These are phyloP conservation scores for Nasonia oneida DNA, from an alignment of 2,888 invertebrate species.

Conservation along the genomic window DNA sequence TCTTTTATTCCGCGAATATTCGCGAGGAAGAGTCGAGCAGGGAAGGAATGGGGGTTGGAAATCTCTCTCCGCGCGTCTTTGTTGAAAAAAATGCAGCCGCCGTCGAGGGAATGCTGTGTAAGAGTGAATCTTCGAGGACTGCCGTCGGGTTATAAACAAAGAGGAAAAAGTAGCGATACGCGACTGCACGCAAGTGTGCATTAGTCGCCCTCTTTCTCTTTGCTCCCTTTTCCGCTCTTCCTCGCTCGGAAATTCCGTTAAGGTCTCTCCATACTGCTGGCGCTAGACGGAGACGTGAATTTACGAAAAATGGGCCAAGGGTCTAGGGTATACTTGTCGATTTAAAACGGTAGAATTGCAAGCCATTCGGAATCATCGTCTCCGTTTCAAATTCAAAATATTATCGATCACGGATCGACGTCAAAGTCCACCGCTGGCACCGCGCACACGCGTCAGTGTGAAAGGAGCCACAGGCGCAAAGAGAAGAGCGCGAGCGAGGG, in stretches of 20 bases:
- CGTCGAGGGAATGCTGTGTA: slow-evolving; percentile 30
- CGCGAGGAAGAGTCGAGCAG: slow-evolving; percentile 17
- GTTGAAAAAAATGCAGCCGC: slow-evolving; percentile 21
- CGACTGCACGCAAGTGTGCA: slow-evolving; percentile 37
- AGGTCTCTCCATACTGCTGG: slow-evolving; percentile 18
- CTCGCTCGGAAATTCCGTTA: neutral
- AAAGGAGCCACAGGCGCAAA: slow-evolving; percentile 34
- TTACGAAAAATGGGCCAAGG: neutral
- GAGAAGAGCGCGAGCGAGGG: slow-evolving; percentile 36
- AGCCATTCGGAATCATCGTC: neutral
- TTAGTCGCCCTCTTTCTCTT: slow-evolving; percentile 21
- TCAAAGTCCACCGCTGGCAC: neutral
- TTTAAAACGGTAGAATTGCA: neutral
- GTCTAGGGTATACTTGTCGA: neutral
- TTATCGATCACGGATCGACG: neutral
- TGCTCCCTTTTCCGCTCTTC: neutral
- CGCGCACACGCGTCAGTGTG: slow-evolving; percentile 23
- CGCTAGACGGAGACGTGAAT: neutral
- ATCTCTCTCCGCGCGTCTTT: slow-evolving; percentile 12
- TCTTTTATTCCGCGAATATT: neutral
- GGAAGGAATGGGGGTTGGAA: slow-evolving; percentile 8
- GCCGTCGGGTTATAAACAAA: slow-evolving; percentile 54
- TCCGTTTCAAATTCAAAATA: neutral
- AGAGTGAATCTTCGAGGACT: slow-evolving; percentile 56
- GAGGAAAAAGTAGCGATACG: slow-evolving; percentile 36